These are phyloP conservation scores for Callopanchax toddi DNA, from an alignment of 2,113 vertebrate species.

Conservation along the genomic window DNA sequence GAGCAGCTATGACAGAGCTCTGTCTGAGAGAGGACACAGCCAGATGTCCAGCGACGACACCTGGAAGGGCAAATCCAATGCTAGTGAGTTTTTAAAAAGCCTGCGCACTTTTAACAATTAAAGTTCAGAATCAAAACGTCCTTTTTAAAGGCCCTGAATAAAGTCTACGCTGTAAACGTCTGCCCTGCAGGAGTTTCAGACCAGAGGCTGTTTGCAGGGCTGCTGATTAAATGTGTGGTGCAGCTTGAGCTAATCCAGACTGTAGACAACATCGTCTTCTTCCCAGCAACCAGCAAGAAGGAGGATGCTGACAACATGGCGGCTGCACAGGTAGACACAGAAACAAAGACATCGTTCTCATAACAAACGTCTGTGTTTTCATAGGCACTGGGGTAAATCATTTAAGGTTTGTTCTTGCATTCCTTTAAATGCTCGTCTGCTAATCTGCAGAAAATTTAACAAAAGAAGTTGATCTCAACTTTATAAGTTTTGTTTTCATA, in stretches of 20 bases:
- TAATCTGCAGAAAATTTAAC: too few relatives aligned
- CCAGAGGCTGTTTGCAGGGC: constrained; percentile 94
- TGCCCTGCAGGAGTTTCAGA: constrained; percentile 84
- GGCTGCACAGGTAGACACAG: constrained; percentile 88
- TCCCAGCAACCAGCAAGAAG: constrained; percentile 95
- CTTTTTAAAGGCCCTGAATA: too few relatives aligned
- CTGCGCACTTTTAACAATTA: too few relatives aligned
- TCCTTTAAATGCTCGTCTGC: too few relatives aligned
- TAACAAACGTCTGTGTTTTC: too few relatives aligned
- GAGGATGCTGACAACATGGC: constrained; percentile 97
- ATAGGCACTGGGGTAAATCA: too few relatives aligned
- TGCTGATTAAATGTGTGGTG: constrained; percentile 97
- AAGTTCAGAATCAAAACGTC: too few relatives aligned
- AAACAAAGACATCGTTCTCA: not conserved
- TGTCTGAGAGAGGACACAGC: constrained; percentile 93
- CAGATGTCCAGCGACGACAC: constrained; percentile 96
- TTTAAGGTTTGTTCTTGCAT: too few relatives aligned
- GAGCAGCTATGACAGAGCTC: constrained; percentile 93
- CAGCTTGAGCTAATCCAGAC: constrained; percentile 97
- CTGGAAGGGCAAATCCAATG: constrained; percentile 88
- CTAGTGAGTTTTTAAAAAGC: constrained; percentile 63
- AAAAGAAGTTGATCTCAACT: too few relatives aligned
- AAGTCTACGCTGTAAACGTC: too few relatives aligned
- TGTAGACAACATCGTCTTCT: constrained; percentile 97
- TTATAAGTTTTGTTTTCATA: too few relatives aligned